Evolutionary conservation across 2,113 vertebrate species (phyloP), one percentile per base, ranked within the genome.

Genomic region (Cyrtonyx montezumae): DNA sequence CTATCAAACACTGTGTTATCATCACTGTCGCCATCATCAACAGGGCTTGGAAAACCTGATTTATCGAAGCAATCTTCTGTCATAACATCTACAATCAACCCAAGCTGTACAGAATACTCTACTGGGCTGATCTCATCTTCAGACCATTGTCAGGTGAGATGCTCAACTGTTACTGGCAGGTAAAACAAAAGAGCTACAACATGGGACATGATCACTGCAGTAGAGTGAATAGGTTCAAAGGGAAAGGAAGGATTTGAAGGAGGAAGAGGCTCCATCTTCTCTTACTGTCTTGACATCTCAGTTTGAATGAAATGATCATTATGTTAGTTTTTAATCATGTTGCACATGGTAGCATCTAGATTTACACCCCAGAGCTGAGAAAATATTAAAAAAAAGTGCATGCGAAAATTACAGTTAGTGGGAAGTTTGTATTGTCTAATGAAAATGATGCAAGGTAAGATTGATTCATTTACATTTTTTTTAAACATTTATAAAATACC

Each of bases 281-380:
- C 37, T 37, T 37, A 37, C 37, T 37, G 37, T 37, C 37, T 9
- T 66, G 49, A 45, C 84, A 94, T 66, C 42, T 82, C 25, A 13
- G 22, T 74, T 46, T 94, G 84, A 94, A 95, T 25, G 67, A 63
- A 79, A 93, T 73, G 51, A 82, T 82, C 75, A 74, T 90, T 91
- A 91, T 86, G 76, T 48, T 55, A 82, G 59, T 63, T 92, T 93
- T 89, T 93, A 93, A 94, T 85, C 78, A 94, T 89, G 70, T 62
- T 59, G 67, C 65, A 25, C 63, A 79, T 25, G 15, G 25, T 59
- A 89, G 70, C 81, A 92, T 79, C 87, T 87, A 88, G 84, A 96
- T 92, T 94, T 91, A 91, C 77, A 82, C 37, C 58, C 46, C 79
- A n/a, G 18, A 94, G 82, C 49, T 79, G 56, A 91, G 71, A 79